phyloP scores from a whole-genome alignment of 2,113 vertebrate genomes.

The Poecilia latipinna region DNA sequence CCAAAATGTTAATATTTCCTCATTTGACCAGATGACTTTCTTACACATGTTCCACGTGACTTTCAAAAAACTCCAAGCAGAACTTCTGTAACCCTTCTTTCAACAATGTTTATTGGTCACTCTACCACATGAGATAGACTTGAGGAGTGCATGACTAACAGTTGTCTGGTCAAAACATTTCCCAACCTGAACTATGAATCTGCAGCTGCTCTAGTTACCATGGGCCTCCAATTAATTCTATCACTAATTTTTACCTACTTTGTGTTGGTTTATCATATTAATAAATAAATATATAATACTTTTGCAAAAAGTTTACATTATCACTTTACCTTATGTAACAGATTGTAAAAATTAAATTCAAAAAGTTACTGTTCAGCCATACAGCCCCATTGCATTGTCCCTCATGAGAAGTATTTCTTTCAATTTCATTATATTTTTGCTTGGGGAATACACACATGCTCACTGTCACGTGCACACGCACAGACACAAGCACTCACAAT shows the following conservation, averaged over 20 bases:
- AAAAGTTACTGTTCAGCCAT: background rate
- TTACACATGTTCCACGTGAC: background rate
- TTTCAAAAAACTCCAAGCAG: too few relatives aligned
- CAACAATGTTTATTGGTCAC: background rate
- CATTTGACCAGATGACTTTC: background rate
- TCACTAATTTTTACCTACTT: background rate
- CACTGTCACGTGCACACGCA: slow-evolving; percentile 24
- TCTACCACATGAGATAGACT: background rate
- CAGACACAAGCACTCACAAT: slow-evolving; percentile 64
- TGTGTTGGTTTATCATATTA: background rate
- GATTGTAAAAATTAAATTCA: background rate
- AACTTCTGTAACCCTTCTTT: background rate
- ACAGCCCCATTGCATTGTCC: slow-evolving; percentile 9
- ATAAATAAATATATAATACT: background rate
- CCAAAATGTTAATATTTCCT: background rate
- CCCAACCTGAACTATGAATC: background rate
- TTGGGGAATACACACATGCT: slow-evolving; percentile 19
- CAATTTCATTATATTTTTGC: slow-evolving; percentile 47
- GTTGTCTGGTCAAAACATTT: background rate
- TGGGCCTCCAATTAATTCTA: background rate
- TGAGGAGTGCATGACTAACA: background rate
- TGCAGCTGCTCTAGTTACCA: background rate
- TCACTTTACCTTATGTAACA: background rate
- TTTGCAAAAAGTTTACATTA: background rate
- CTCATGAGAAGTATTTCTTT: slow-evolving; percentile 27